Conservation (phyloP, 2,888 invertebrate genomes). For the Hydriomena furcata region DNA sequence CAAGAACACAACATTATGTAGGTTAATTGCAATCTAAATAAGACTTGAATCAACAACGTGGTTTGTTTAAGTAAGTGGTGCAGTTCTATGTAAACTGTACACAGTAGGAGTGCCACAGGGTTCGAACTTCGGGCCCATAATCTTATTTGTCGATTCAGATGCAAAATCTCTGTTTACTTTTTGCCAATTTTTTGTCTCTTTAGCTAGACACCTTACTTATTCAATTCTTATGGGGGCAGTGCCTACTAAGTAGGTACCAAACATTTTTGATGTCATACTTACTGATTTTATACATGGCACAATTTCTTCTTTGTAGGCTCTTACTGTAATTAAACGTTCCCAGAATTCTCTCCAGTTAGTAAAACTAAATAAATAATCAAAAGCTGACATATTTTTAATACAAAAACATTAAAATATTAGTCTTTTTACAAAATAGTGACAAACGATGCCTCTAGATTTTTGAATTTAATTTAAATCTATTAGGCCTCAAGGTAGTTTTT, state of each 20-base stretch:
- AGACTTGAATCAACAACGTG: too few relatives aligned
- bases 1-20: too few relatives aligned
- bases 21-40: too few relatives aligned
- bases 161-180: too few relatives aligned
- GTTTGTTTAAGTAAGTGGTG: too few relatives aligned
- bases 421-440: slow-evolving; percentile 48
- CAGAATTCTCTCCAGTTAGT: slow-evolving; percentile 30
- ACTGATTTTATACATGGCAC: slow-evolving; percentile 59
- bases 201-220: too few relatives aligned
- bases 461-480: slow-evolving; percentile 61
- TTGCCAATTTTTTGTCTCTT: too few relatives aligned
- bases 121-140: background rate
- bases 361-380: slow-evolving; percentile 60
- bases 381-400: slow-evolving; percentile 64
- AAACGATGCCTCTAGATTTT: slow-evolving; percentile 59
- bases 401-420: slow-evolving; percentile 60
- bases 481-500: slow-evolving; percentile 37
- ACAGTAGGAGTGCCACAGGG: background rate
- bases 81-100: too few relatives aligned
- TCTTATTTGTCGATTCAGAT: background rate
- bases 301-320: slow-evolving; percentile 55
- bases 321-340: slow-evolving; percentile 52
- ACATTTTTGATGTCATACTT: slow-evolving; percentile 47
- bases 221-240: too few relatives aligned
- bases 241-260: too few relatives aligned